phyloP scores from a whole-genome alignment of 2,113 vertebrate genomes.

The Rhinoderma darwinii region DNA sequence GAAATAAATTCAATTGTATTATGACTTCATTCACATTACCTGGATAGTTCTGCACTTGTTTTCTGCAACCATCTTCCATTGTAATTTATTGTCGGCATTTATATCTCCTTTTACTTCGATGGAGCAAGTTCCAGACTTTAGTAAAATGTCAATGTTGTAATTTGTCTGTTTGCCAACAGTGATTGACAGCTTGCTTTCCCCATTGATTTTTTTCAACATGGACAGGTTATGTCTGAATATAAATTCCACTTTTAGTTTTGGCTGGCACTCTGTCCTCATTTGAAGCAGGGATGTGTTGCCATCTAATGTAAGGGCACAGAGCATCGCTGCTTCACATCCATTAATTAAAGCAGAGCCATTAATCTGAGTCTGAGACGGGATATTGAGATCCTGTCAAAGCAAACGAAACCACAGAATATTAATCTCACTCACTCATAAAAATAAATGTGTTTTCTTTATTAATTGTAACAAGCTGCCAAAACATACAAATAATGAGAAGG shows the following conservation, averaged over 20 bases:
- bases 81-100: slow-evolving; percentile 68
- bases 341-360: slow-evolving; percentile 72
- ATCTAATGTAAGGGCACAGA: slow-evolving; percentile 62
- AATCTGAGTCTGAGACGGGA: slow-evolving; percentile 65
- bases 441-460: slow-evolving; percentile 34
- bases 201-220: slow-evolving; percentile 65
- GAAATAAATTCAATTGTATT: not conserved
- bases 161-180: slow-evolving; percentile 59
- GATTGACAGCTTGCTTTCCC: slow-evolving; percentile 68
- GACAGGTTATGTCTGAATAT: slow-evolving; percentile 71
- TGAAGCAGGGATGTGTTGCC: slow-evolving; percentile 65
- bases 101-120: slow-evolving; percentile 69
- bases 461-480: not conserved
- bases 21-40: slow-evolving; percentile 63
- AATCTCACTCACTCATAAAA: slow-evolving; percentile 40
- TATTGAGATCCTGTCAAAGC: slow-evolving; percentile 60
- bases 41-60: slow-evolving; percentile 76
- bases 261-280: slow-evolving; percentile 66
- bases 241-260: slow-evolving; percentile 67
- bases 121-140: slow-evolving; percentile 70
- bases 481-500: not conserved
- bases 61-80: slow-evolving; percentile 71
- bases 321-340: slow-evolving; percentile 63
- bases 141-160: slow-evolving; percentile 60
- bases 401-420: slow-evolving; percentile 11